Evolutionary conservation across 2,113 vertebrate genomes (phyloP).

Genomic region (Chaetorhynchus papuensis): DNA sequence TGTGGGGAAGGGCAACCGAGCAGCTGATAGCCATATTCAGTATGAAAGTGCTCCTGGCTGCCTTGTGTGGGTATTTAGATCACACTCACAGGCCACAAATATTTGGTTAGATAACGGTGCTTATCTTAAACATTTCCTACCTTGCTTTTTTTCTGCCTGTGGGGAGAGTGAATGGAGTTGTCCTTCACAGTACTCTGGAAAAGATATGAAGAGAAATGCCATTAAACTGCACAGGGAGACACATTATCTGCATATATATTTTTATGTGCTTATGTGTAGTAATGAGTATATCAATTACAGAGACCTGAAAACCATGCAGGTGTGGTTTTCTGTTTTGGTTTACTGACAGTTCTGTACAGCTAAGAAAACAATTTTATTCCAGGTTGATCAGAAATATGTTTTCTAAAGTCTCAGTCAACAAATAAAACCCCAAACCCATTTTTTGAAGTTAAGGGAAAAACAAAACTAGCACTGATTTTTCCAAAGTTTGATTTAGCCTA

Average conservation of each 20-base stretch:
- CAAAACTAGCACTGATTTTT: not conserved
- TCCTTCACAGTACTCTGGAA: conserved; percentile 59
- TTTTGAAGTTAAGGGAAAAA: not conserved
- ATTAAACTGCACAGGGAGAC: not conserved
- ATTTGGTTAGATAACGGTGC: conserved; percentile 13
- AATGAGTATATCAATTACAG: not conserved
- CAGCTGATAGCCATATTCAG: conserved; percentile 35
- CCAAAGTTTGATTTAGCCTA: not conserved
- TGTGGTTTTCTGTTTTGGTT: not conserved
- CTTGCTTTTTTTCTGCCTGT: conserved; percentile 69
- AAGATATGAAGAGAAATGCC: not conserved
- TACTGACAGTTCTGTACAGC: not conserved
- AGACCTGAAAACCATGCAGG: not conserved
- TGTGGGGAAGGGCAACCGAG: not conserved
- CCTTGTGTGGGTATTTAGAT: not conserved
- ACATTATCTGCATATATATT: not conserved
- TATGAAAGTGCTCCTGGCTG: not conserved
- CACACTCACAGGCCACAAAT: conserved; percentile 26
- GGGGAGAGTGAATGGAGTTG: not conserved
- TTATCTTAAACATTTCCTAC: conserved; percentile 65
- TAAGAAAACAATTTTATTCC: not conserved
- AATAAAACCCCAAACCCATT: not conserved
- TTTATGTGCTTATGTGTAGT: not conserved
- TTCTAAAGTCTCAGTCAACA: not conserved
- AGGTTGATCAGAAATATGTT: not conserved